Percentiles rank a stretch among this genome's conserved stretches.
Conservation (phyloP, 1,140 invertebrate genomes). For the Archegozetes longisetosus region DNA sequence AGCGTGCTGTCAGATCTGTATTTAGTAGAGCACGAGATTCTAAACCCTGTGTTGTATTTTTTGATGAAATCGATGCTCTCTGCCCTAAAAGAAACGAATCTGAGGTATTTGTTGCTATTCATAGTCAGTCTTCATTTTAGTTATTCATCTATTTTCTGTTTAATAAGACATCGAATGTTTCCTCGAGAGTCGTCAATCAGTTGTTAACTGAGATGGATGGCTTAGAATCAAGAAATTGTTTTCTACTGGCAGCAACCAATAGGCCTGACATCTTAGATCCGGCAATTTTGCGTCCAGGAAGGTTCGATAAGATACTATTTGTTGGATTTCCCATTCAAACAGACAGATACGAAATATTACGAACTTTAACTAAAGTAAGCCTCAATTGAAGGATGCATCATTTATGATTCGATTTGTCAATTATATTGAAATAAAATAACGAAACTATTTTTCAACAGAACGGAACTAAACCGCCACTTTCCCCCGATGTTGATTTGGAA, state of each 20-base stretch:
- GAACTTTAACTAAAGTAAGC: constrained; percentile 68
- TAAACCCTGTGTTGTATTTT: constrained; percentile 96
- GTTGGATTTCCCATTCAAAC: constrained; percentile 66
- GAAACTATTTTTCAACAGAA: constrained; percentile 33
- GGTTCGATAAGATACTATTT: constrained; percentile 84
- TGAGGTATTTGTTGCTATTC: background rate
- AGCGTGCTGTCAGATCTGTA: constrained; percentile 81
- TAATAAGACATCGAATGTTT: constrained; percentile 30
- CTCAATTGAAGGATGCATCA: too few relatives aligned
- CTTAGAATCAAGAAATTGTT: constrained; percentile 73
- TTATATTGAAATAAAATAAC: background rate
- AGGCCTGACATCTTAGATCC: constrained; percentile 92
- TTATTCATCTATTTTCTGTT: constrained; percentile 1
- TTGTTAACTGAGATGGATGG: constrained; percentile 98
- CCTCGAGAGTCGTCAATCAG: constrained; percentile 77
- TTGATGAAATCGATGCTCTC: constrained; percentile 95
- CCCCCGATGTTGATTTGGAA: constrained; percentile 56
- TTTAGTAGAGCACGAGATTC: constrained; percentile 88
- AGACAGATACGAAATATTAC: constrained; percentile 74
- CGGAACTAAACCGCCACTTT: constrained; percentile 54
- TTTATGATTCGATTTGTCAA: too few relatives aligned
- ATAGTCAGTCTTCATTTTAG: background rate
- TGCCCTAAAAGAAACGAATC: constrained; percentile 68
- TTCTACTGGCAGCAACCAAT: constrained; percentile 90
- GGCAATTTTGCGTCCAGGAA: constrained; percentile 79